Evolutionary conservation across 2,888 invertebrate genomes (phyloP).

Genomic region (Resseliella maxima): DNA sequence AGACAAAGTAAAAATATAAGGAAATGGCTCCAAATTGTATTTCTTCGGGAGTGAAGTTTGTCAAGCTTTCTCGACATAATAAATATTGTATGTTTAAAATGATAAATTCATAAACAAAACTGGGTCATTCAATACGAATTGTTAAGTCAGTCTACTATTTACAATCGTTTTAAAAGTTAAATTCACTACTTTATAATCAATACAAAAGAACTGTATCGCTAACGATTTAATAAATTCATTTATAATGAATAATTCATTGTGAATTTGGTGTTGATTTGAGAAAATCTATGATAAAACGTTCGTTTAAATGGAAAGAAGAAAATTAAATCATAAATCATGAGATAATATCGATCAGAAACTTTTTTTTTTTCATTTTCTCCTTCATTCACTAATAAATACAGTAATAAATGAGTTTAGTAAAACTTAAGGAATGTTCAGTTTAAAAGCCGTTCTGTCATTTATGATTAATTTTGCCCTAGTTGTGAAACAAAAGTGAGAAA

Average conservation of each 20-base stretch:
- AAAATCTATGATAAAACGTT: background rate
- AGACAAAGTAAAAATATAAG: background rate
- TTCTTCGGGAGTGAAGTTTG: no score
- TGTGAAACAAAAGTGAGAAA: background rate
- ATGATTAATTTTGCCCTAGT: constrained; percentile 35
- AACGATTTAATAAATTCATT: background rate
- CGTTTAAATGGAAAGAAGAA: background rate
- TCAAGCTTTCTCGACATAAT: no score
- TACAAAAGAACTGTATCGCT: background rate
- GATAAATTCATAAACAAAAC: no score
- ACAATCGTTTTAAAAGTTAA: background rate
- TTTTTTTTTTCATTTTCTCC: background rate
- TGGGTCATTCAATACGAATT: no score
- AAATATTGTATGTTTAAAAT: no score
- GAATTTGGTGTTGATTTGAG: background rate
- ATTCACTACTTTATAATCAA: no score
- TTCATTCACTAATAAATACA: no score
- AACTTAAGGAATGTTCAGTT: background rate
- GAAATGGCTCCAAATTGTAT: no score
- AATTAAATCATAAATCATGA: background rate
- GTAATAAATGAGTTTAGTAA: constrained; percentile 14
- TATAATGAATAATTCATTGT: background rate
- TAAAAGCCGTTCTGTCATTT: background rate
- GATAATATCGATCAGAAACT: background rate
- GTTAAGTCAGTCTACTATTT: no score